phyloP scores from a whole-genome alignment of 2,113 vertebrate species.

The Campylorhamphus procurvoides region DNA sequence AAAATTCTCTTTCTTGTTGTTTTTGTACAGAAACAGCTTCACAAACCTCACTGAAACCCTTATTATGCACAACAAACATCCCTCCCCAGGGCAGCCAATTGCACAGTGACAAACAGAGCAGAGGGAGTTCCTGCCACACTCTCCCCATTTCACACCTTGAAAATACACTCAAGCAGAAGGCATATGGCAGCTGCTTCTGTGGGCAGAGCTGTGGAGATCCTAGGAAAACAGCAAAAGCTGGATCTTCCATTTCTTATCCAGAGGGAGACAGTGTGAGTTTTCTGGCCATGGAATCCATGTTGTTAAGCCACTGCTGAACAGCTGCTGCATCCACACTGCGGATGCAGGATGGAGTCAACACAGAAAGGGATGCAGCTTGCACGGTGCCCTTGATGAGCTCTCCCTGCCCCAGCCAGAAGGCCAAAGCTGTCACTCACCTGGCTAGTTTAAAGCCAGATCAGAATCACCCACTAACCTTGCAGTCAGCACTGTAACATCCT shows the following conservation, averaged over 20 bases:
- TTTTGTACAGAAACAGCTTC: conserved; percentile 4
- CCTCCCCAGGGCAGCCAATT: not conserved
- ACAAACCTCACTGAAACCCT: not conserved
- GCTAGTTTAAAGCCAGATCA: not conserved
- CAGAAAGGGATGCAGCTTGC: not conserved
- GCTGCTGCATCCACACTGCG: not conserved
- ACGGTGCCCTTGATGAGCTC: accelerated
- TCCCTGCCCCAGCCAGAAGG: not conserved
- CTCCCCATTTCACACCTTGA: conserved; percentile 1
- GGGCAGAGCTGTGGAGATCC: conserved; percentile 12
- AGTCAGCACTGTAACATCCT: not conserved
- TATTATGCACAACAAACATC: not conserved
- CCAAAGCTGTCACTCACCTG: not conserved
- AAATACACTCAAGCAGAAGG: not conserved
- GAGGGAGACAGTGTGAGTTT: not conserved
- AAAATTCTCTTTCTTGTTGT: not conserved
- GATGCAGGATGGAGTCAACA: not conserved
- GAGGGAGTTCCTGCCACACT: not conserved
- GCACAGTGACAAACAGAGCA: not conserved
- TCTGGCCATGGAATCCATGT: not conserved
- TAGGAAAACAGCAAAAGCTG: not conserved
- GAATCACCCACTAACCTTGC: not conserved
- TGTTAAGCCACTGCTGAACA: not conserved
- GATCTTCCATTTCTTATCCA: not conserved
- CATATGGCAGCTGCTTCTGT: not conserved